phyloP scores from a whole-genome alignment of 2,888 invertebrate genomes.

The Euplagia quadripunctaria region DNA sequence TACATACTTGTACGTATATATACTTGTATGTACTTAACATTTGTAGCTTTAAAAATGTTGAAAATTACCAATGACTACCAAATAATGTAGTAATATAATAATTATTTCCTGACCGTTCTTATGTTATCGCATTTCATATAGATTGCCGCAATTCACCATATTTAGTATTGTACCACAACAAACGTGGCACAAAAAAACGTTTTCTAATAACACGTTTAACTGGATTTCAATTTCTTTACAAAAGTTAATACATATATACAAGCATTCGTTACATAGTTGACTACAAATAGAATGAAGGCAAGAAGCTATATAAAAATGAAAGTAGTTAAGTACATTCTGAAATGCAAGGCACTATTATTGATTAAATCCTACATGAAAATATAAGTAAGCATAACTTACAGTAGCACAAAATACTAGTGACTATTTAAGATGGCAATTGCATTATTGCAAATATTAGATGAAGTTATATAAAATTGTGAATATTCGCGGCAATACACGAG shows the following conservation, averaged over 20 bases:
- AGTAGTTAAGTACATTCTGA: conserved; percentile 22
- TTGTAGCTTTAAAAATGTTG: not conserved
- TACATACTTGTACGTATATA: no score
- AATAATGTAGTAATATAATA: not conserved
- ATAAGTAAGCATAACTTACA: conserved; percentile 62
- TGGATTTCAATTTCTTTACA: conserved; percentile 19
- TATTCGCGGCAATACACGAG: conserved; percentile 17
- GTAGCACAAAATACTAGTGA: conserved; percentile 77
- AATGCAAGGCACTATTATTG: conserved; percentile 34
- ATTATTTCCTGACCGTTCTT: no score
- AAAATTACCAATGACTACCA: not conserved
- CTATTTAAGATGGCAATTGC: conserved; percentile 78
- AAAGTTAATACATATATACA: conserved; percentile 32
- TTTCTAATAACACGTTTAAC: conserved; percentile 6
- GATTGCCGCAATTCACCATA: not conserved
- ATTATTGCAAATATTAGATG: conserved; percentile 48
- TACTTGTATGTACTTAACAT: not conserved
- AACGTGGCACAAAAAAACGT: not conserved
- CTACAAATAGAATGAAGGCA: conserved; percentile 38
- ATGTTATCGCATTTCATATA: not conserved
- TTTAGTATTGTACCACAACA: conserved; percentile 1
- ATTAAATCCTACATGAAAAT: conserved; percentile 43
- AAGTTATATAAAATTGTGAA: conserved; percentile 34
- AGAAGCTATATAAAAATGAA: conserved; percentile 42
- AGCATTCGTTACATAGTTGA: conserved; percentile 23